These are phyloP conservation scores for Paratilapia polleni DNA, from an alignment of 2,113 vertebrate genomes.

Conservation along the genomic window DNA sequence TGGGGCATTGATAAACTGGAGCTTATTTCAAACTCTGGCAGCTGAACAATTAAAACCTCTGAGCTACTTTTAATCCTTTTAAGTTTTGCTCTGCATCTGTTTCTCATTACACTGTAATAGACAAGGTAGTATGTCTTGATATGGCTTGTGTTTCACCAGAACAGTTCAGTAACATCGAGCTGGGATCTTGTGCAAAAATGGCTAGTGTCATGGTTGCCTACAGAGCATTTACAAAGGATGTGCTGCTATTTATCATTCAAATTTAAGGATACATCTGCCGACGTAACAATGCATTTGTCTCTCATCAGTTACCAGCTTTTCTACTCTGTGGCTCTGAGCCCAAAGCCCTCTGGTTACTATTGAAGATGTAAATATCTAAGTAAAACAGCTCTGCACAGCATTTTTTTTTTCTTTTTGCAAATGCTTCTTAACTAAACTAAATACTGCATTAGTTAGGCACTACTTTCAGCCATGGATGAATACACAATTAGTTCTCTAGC, in stretches of 20 bases:
- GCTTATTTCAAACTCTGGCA: background rate
- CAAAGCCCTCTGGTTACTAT: background rate
- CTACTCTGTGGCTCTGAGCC: background rate
- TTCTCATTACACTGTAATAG: conserved; percentile 2
- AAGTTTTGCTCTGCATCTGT: background rate
- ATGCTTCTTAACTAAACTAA: background rate
- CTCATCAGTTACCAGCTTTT: conserved; percentile 1
- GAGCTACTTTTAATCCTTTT: background rate
- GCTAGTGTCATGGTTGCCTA: background rate
- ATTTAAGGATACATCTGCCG: background rate
- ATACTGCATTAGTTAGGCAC: background rate
- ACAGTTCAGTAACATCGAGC: background rate
- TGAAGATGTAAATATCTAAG: background rate
- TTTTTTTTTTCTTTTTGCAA: background rate
- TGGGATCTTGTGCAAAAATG: background rate
- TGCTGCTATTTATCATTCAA: background rate
- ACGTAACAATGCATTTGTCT: background rate
- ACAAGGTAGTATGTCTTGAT: background rate
- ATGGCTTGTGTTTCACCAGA: background rate
- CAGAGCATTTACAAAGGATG: background rate
- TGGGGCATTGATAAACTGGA: background rate
- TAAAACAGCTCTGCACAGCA: background rate
- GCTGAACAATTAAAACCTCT: conserved; percentile 5
- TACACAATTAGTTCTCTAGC: background rate
- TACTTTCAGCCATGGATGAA: background rate